Evolutionary conservation across 2,797 vertebrate species (phyloP), one percentile per base, ranked within the genome.

Genomic region (Sebastes goodei): DNA sequence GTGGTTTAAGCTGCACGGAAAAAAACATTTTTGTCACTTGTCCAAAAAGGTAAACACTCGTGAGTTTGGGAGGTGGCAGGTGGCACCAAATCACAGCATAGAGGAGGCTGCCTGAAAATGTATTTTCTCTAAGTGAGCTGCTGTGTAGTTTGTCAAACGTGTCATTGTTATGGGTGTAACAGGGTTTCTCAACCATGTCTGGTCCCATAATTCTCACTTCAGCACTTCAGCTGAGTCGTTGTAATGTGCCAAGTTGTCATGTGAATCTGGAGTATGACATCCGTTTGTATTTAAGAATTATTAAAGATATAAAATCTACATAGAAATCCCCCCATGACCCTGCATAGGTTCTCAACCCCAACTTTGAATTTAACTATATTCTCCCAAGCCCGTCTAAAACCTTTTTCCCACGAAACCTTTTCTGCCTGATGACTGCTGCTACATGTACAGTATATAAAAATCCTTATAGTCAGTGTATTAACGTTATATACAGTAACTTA

Each of bases 401-500:
- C 35, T 12, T 38, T 38, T 38, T 38, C 42, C 6, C 42, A 46
- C 15, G 3, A 0, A 0, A 46, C 42, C 42, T 3, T 46, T 46
- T 46, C 42, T 46, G 15, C 42, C 14, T 46, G 0, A 46, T 46
- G 42, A 46, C 14, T 46, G 42, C 6, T 17, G 42, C 42, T 17
- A 46, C 42, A 46, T 46, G 15, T 46, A 46, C 42, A 46, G 42
- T 17, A 17, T 46, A 46, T 46, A 17, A 17, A 46, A 1, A 46
- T 46, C 3, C 42, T 46, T 46, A 46, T 46, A 46, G 42, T 46
- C 42, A 46, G 42, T 46, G 0, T 46, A 17, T 17, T 17, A 46
- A 46, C 7, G 42, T 17, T 15, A 2, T 12, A 17, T 42, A 38
- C 0, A 38, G 35, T 38, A 38, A 1, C 35, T 0, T 38, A 38